Evolutionary conservation across 2,113 vertebrate species (phyloP).

Genomic region (Channa maculata): DNA sequence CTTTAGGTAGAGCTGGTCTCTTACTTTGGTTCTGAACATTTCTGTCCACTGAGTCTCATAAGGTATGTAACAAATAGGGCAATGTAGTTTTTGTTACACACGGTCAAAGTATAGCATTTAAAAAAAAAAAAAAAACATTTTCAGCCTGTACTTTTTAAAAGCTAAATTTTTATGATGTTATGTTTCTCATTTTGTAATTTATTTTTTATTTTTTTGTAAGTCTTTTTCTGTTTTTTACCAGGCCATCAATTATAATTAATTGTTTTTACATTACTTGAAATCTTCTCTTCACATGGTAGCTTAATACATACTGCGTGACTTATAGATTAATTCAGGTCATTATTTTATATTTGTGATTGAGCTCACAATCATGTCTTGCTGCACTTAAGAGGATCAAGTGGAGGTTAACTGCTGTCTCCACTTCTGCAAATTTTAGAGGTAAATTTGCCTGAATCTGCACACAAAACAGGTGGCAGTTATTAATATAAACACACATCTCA

Average conservation of each 20-base stretch:
- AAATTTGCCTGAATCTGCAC: neutral
- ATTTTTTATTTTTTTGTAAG: no score
- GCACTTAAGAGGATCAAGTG: neutral
- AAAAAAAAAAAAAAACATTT: neutral
- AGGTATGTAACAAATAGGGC: slow-evolving; percentile 82
- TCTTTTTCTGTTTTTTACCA: no score
- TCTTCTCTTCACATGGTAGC: neutral
- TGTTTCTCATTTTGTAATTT: neutral
- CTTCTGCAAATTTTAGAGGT: neutral
- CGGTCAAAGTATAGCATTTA: neutral
- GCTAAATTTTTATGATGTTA: neutral
- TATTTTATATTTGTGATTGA: slow-evolving; percentile 14
- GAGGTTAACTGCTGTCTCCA: neutral
- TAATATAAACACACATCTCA: neutral
- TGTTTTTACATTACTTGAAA: no score
- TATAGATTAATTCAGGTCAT: slow-evolving; percentile 13
- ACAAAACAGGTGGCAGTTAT: neutral
- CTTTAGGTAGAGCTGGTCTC: slow-evolving; percentile 95
- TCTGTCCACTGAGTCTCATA: slow-evolving; percentile 98
- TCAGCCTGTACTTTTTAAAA: slow-evolving; percentile 1
- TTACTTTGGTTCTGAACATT: slow-evolving; percentile 97
- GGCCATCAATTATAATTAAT: no score
- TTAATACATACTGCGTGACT: neutral
- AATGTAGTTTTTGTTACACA: neutral
- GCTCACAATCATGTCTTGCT: neutral